phyloP scores from a whole-genome alignment of 2,797 vertebrate species.

The Miichthys miiuy region DNA sequence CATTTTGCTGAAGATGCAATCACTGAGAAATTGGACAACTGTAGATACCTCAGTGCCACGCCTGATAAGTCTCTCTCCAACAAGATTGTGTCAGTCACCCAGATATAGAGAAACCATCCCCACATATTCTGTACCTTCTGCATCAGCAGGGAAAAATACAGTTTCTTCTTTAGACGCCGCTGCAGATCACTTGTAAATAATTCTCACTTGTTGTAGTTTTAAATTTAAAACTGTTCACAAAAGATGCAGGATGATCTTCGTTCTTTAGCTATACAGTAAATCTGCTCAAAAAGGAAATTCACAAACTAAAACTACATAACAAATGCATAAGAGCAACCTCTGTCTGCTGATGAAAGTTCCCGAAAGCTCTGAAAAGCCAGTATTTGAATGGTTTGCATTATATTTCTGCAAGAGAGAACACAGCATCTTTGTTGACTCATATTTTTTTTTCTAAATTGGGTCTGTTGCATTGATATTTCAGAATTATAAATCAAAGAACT shows the following conservation, averaged over 20 bases:
- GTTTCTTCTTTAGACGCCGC: not conserved
- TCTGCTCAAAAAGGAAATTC: not conserved
- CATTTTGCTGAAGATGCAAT: slow-evolving; percentile 35
- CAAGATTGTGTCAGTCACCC: not conserved
- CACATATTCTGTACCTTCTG: not conserved
- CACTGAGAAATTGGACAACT: slow-evolving; percentile 12
- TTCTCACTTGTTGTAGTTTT: slow-evolving; percentile 14
- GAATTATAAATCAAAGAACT: not conserved
- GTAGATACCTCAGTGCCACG: slow-evolving; percentile 3
- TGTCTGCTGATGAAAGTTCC: not conserved
- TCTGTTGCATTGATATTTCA: not conserved
- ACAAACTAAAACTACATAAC: not conserved
- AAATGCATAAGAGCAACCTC: not conserved
- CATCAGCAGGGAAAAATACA: not conserved
- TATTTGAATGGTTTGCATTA: not conserved
- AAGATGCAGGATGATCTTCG: slow-evolving; percentile 34
- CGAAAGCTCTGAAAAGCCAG: not conserved
- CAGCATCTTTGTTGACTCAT: not conserved
- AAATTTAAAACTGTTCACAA: slow-evolving; percentile 34
- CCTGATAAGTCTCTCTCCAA: slow-evolving; percentile 15
- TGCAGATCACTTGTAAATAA: not conserved
- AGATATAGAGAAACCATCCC: slow-evolving; percentile 3
- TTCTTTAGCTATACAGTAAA: slow-evolving; percentile 17
- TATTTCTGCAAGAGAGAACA: not conserved
- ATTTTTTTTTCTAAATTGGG: not conserved